Base-by-base conservation (phyloP, 2,797 vertebrate genomes). In the Thunnus albacares region DNA sequence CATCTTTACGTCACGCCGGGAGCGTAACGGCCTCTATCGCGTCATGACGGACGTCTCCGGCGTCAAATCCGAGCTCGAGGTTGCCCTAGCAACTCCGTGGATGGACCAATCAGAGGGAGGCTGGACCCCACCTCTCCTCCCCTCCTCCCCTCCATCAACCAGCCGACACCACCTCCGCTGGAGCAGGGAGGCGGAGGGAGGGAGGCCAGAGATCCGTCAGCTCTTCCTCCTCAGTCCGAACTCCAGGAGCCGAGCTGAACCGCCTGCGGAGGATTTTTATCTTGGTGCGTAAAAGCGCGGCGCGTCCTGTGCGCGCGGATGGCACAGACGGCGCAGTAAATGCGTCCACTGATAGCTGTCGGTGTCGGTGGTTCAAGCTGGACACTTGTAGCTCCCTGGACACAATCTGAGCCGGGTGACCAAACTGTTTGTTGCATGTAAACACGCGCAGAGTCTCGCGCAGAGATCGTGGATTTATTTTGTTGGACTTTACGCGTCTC, bases 61-160 rank as follows among this genome's bases (percentile, higher is more conserved):
- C 59, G 55, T 76, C 92, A 26, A 92, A 77, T 93, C 59, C 68
- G 24, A 35, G 22, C 35, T 60, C 66, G 51, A 78, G 72, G 70
- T 87, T 91, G 75, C 91, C 94, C 79, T 92, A 94, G 93, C 92
- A 95, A 95, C 94, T 90, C 82, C 38, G 2, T 6, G 10, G 59
- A 69, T 59, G 68, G 77, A 67, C 93, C 93, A 95, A 94, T 87
- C 62, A 83, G 47, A 59, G 4, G 20, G 28, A 64, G 55, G 57
- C 51, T 53, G 22, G 73, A 51, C 72, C 60, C 52, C 41, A 22
- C 51, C 61, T 10, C 22, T 18, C n/a, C 11, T 47, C 30, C 24
- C 51, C n/a, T 30, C 45, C 30, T 47, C 30, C 24, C 51, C n/a
- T 30, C 45, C 30, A 17, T 49, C n/a, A 6, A 43, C 12, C 41